These are phyloP conservation scores for Arenaria interpres DNA, from an alignment of 2,113 vertebrate genomes.

Conservation along the genomic window DNA sequence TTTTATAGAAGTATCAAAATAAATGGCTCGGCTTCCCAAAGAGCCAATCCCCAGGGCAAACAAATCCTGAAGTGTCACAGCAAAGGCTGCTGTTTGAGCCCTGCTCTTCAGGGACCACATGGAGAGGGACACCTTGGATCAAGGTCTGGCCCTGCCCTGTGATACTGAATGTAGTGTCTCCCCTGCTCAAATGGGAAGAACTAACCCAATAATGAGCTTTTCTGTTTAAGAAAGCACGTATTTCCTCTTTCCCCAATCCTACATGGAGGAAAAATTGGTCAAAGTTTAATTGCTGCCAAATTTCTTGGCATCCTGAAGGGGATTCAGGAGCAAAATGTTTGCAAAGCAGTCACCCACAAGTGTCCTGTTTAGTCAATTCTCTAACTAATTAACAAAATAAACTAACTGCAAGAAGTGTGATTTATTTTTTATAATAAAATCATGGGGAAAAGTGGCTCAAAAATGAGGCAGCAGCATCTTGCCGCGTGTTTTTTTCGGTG, in stretches of 20 bases:
- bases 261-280: fast-evolving
- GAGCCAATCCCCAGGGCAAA: neutral
- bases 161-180: neutral
- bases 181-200: neutral
- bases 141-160: neutral
- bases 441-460: neutral
- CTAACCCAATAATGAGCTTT: neutral
- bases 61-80: neutral
- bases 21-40: neutral
- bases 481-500: fast-evolving
- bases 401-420: neutral
- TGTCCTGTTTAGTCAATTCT: neutral
- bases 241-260: neutral
- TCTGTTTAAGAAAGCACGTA: neutral
- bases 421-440: neutral
- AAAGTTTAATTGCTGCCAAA: neutral
- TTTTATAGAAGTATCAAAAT: neutral
- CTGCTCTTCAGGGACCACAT: neutral
- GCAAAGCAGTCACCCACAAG: neutral
- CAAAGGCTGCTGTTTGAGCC: neutral
- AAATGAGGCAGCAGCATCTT: neutral
- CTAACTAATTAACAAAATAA: neutral
- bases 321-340: neutral
- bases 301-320: neutral
- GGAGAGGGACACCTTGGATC: neutral